Percentiles rank a stretch among this genome's conserved stretches.
Conservation (phyloP, 2,888 invertebrate genomes). For the Abscondita cerata region DNA sequence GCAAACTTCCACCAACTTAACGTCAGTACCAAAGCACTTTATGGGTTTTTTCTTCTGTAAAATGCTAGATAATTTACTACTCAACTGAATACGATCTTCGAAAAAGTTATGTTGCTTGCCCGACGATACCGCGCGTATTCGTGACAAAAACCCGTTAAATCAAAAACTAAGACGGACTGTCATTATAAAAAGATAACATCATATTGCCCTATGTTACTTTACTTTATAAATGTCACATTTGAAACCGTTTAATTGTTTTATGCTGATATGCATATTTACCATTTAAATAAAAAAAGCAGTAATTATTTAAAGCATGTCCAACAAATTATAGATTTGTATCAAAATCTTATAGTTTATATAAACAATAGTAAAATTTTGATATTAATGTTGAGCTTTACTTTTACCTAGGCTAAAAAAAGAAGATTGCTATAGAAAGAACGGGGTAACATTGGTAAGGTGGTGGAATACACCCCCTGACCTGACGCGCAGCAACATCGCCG, state of each 20-base stretch:
- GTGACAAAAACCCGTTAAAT: neutral
- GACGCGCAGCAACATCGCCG: conserved; percentile 45
- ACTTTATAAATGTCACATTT: too few relatives aligned
- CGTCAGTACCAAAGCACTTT: neutral
- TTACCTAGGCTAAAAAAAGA: conserved; percentile 20
- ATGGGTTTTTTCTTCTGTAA: neutral
- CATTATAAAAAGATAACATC: too few relatives aligned
- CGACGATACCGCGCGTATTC: too few relatives aligned
- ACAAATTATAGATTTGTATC: too few relatives aligned
- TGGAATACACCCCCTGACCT: conserved; percentile 44
- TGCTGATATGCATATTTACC: too few relatives aligned
- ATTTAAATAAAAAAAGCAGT: too few relatives aligned
- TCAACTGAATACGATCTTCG: too few relatives aligned
- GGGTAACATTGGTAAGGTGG: conserved; percentile 34
- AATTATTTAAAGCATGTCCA: too few relatives aligned
- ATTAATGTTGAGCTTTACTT: conserved; percentile 7
- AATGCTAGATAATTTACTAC: neutral
- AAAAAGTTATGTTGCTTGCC: too few relatives aligned
- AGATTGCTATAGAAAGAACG: conserved; percentile 23
- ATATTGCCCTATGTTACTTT: too few relatives aligned
- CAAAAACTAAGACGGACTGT: too few relatives aligned
- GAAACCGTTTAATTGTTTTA: too few relatives aligned
- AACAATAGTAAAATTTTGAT: neutral
- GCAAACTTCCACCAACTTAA: conserved; percentile 7
- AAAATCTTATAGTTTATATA: neutral